Evolutionary conservation across 2,113 vertebrate species (phyloP), one percentile per base, ranked within the genome.

Genomic region (Mastomys natalensis): DNA sequence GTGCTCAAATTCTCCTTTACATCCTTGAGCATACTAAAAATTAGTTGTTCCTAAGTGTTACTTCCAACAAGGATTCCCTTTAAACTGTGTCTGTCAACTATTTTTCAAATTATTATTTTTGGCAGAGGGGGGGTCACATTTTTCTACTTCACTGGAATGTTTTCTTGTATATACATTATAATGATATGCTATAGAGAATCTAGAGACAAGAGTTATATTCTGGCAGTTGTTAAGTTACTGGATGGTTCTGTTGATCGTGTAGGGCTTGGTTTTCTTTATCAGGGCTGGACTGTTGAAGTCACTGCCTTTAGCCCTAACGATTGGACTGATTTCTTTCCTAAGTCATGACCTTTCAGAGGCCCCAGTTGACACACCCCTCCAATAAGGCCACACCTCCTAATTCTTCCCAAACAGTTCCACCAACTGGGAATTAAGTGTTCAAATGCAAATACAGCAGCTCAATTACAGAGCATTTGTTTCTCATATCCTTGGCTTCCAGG

Each of bases 11-110:
- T 93, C 80, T 51, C 43, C 78, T 93, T 95, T 86, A 37, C 60
- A 91, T 96, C 64, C 17, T 72, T 78, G 82, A 58, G 70, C n/a
- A 93, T 60, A 55, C 43, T 88, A n/a, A 51, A 55, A 70, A 37
- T 43, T n/a, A 77, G 40, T 51, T 66, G 8, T 68, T 70, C 40
- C 72, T n/a, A 92, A 80, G 84, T 72, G 24, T 88, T 24, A 66
- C 66, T 85, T 86, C 64, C 40, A 91, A 74, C 55, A 93, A 43
- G 34, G 66, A 17, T 31, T 64, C 29, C 77, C 53, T 60, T 89
- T 16, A 64, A 34, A 16, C 34, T 53, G 21, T 74, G 90, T 88
- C 72, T 91, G 43, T 70, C 17, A 51, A 51, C 9, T 91, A 51
- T 26, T 87, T 72, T 72, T 8, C 1, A 48, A 86, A 62, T 37